Base-by-base conservation (phyloP, 1,140 invertebrate species). In the Bombus haemorrhoidalis region DNA sequence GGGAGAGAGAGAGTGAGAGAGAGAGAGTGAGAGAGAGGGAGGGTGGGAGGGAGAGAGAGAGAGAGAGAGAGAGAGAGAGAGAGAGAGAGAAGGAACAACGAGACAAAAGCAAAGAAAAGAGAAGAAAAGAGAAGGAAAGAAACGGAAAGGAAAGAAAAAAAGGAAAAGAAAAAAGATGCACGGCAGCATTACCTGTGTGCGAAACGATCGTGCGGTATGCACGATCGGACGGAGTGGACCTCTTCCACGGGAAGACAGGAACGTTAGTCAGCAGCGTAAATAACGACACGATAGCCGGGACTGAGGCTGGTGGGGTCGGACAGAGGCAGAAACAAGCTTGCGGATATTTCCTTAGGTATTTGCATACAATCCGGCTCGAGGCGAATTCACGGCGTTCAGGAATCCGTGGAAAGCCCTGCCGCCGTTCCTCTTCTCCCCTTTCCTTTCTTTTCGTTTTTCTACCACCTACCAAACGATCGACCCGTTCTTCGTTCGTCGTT, bases 271-370 rank as follows among this genome's bases (percentile, higher is more conserved):
- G 66, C 76, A 39, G 77, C 76, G 83, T 85, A 80, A 84, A 78
- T 79, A 79, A 79, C 83, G 74, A 75, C 62, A 78, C 43, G 81
- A 77, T 39, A 53, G 73, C n/a, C 80, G 64, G 32, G 64, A 66
- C 62, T 47, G 74, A 69, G 81, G 62, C 43, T 69, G 72, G 32
- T 34, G 72, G n/a, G 32, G 59, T 53, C 59, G 32, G 32, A 41
- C 72, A 64, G 41, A 72, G 64, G 41, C 37, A 57, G 84, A 85
- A 47, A 78, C 73, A 81, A 74, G 66, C 47, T 59, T 69, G 59
- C 79, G 81, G 89, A 89, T 89, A 81, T 85, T 87, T 89, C 89
- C 86, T 41, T 71, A 34, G 28, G 43, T 90, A 90, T 90, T 90
- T 90, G 83, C 88, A 90, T 90, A 90, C 88, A 90, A 90, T 90